Evolutionary conservation across 2,888 invertebrate species (phyloP), one percentile per base, ranked within the genome.

Genomic region (Argynnis bischoffii): DNA sequence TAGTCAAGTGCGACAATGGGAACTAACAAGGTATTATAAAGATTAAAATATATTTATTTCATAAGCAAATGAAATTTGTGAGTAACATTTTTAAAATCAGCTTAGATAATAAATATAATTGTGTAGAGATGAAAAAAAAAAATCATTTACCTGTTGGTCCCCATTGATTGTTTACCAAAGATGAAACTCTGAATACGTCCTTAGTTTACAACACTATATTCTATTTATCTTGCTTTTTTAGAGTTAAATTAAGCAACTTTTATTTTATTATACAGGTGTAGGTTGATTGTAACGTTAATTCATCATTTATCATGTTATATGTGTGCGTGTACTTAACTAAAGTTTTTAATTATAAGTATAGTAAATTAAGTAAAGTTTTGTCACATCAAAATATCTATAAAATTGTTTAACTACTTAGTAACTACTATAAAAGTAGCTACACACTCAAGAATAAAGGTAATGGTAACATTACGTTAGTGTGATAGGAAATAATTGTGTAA

Each of bases 151-250:
- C 15, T 61, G 56, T 55, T 70, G 65, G 70, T 54, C n/a, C 51
- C 60, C 56, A 65, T 64, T 70, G 61, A 57, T 65, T 48, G 56
- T 67, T 71, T 59, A 67, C 71, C 71, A 71, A 71, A 71, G 71
- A 71, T 64, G 59, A 51, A 69, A 56, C 63, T 55, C 55, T 47
- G 65, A 65, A 56, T 64, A 69, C 55, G 56, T 71, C 51, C 69
- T 63, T 68, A 70, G 63, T 66, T 69, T 50, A 61, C 57, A 64
- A 16, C 14, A 41, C 18, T 63, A 53, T 26, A 18, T 50, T 59
- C 13, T 69, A 26, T 54, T 51, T 66, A 13, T 55, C 63, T 64
- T 55, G 47, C 64, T 51, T 51, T 18, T 35, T 61, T 16, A 53
- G 31, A 14, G 5, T 59, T 46, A 41, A 46, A 16, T 6, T 50